phyloP scores from a whole-genome alignment of 2,113 vertebrate genomes.

The Cinclus cinclus region DNA sequence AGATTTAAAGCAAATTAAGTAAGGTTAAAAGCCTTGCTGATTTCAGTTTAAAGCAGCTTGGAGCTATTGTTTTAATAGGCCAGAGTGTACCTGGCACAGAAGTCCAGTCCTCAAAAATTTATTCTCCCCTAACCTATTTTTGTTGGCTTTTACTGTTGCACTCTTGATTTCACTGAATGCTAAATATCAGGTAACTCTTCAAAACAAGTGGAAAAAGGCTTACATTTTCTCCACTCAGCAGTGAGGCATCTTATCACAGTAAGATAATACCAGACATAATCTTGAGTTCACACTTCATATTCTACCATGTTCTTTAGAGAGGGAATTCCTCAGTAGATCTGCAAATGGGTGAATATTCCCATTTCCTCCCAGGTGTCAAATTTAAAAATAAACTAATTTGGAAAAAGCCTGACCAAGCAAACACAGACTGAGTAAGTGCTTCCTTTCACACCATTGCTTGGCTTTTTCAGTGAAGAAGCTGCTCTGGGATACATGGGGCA shows the following conservation, averaged over 20 bases:
- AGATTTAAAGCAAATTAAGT: not conserved
- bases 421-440: not conserved
- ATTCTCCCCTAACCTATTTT: not conserved
- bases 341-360: not conserved
- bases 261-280: not conserved
- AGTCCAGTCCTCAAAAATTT: not conserved
- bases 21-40: not conserved
- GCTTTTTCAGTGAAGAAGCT: not conserved
- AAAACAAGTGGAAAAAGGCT: not conserved
- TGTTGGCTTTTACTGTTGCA: not conserved
- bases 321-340: not conserved
- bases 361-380: not conserved
- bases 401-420: not conserved
- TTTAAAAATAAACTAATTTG: not conserved
- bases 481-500: accelerated
- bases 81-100: not conserved
- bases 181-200: not conserved
- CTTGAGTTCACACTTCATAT: not conserved
- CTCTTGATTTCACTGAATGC: not conserved
- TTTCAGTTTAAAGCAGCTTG: not conserved
- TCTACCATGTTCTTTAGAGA: not conserved
- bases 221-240: not conserved
- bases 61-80: not conserved
- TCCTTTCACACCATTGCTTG: not conserved
- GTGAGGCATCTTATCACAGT: not conserved